A percentile compares a stretch with the other conserved stretches of the same genome.
These are phyloP conservation scores for Periplaneta americana DNA, from an alignment of 1,140 invertebrate genomes.

Conservation along the genomic window DNA sequence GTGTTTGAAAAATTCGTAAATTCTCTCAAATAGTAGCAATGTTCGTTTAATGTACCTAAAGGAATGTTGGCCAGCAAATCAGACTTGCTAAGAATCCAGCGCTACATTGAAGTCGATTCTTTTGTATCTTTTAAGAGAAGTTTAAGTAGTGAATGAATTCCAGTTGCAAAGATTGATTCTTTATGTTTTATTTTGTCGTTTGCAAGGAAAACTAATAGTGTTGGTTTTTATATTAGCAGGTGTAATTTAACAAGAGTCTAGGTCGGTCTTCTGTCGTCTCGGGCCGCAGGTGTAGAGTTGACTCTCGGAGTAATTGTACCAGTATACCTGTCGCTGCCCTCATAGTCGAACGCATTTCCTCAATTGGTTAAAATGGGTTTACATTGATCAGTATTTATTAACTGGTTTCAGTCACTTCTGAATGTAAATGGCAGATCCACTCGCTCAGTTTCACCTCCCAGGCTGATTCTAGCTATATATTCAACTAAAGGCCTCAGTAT, in stretches of 20 bases:
- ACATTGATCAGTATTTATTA: background rate
- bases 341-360: background rate
- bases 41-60: no score
- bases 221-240: background rate
- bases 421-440: no score
- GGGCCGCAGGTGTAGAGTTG: background rate
- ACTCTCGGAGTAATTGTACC: background rate
- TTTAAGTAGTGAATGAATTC: no score
- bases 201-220: background rate
- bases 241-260: background rate
- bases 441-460: no score
- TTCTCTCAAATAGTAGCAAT: no score
- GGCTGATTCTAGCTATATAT: no score
- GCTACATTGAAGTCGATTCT: background rate
- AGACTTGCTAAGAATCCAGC: background rate
- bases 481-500: no score
- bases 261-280: background rate
- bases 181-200: background rate
- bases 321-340: background rate
- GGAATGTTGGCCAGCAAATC: no score
- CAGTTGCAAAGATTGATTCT: no score
- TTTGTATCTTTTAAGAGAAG: no score
- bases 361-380: background rate
- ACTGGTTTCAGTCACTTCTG: background rate
- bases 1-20: no score